Evolutionary conservation across 2,797 vertebrate species (phyloP).

Genomic region (Enteromius mattozi): DNA sequence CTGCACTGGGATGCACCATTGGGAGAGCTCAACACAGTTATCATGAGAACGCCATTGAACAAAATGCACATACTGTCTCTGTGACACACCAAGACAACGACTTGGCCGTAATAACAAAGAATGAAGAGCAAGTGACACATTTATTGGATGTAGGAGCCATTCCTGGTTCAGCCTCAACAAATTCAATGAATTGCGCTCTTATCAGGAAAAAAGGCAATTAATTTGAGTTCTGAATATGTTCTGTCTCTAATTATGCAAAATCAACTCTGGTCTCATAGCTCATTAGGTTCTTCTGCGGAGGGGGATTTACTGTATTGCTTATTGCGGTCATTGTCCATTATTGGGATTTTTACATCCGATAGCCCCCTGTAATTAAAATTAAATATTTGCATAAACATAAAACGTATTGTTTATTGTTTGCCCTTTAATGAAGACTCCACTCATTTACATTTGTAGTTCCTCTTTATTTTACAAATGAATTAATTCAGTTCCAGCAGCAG

Average conservation of each 20-base stretch:
- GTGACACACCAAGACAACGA: constrained; percentile 10
- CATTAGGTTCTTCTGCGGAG: constrained; percentile 19
- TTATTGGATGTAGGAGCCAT: constrained; percentile 20
- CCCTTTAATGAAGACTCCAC: constrained; percentile 38
- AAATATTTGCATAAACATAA: constrained; percentile 54
- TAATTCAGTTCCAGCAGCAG: not conserved
- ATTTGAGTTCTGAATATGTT: constrained; percentile 44
- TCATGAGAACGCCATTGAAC: constrained; percentile 2
- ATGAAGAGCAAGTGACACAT: constrained; percentile 40
- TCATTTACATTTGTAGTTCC: constrained; percentile 32
- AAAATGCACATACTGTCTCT: not conserved
- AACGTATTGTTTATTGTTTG: constrained; percentile 40
- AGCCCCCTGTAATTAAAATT: constrained; percentile 60
- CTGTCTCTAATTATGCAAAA: constrained; percentile 52
- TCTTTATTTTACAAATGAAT: constrained; percentile 19
- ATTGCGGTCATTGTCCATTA: constrained; percentile 53
- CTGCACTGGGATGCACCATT: constrained; percentile 14
- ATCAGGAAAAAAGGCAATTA: constrained; percentile 50
- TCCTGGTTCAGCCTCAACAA: constrained; percentile 4
- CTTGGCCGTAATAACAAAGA: constrained; percentile 8
- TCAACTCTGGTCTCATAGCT: constrained; percentile 38
- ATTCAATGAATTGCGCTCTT: constrained; percentile 49
- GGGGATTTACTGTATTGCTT: constrained; percentile 25
- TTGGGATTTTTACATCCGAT: constrained; percentile 53
- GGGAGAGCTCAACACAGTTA: constrained; percentile 29